Percentiles rank a stretch among this genome's conserved stretches.
These are phyloP conservation scores for Ispidina lecontei DNA, from an alignment of 2,797 vertebrate species.

Conservation along the genomic window DNA sequence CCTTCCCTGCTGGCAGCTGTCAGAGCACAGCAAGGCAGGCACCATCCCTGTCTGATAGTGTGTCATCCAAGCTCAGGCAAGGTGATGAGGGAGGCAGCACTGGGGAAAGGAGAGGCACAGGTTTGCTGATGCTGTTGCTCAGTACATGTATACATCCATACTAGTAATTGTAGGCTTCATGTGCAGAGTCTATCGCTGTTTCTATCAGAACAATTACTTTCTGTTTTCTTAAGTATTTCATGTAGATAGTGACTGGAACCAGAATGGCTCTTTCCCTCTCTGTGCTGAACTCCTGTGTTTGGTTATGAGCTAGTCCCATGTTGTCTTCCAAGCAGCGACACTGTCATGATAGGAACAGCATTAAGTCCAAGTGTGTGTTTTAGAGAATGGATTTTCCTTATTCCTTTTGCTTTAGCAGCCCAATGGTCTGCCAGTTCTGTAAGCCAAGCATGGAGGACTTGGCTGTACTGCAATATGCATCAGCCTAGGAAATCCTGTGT, in stretches of 20 bases:
- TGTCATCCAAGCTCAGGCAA: fast-evolving
- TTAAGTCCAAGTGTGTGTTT: neutral
- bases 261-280: neutral
- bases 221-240: neutral
- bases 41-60: neutral
- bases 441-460: neutral
- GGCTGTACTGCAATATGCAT: neutral
- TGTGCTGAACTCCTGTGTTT: neutral
- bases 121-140: neutral
- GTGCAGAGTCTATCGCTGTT: neutral
- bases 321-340: neutral
- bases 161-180: neutral
- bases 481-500: neutral
- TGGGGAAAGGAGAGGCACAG: neutral
- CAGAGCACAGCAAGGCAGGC: neutral
- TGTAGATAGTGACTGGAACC: neutral
- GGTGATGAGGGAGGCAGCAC: neutral
- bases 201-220: neutral
- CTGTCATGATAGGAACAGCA: neutral
- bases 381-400: neutral
- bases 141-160: neutral
- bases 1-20: neutral
- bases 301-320: neutral
- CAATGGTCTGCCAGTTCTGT: neutral
- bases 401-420: neutral